A percentile compares a stretch with the other conserved stretches of the same genome.
phyloP scores from a whole-genome alignment of 2,113 vertebrate genomes.

The Neogale vison region DNA sequence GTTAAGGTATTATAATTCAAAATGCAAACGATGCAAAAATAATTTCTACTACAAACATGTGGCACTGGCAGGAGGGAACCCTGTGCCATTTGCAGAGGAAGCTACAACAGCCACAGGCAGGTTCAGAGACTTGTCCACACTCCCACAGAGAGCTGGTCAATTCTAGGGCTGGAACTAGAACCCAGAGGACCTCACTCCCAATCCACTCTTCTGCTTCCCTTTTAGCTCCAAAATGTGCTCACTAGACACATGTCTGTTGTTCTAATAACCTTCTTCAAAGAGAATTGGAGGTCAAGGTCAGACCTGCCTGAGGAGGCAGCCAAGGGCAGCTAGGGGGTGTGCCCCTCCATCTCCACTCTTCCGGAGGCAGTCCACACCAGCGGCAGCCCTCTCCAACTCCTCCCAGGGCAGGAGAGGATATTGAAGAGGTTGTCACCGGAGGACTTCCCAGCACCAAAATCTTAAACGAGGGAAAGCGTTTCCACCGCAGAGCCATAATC shows the following conservation, averaged over 20 bases:
- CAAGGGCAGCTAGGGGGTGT: neutral
- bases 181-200: neutral
- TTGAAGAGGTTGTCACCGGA: neutral
- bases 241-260: neutral
- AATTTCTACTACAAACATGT: neutral
- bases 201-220: neutral
- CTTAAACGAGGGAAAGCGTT: neutral
- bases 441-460: neutral
- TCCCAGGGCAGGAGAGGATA: neutral
- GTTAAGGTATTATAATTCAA: neutral
- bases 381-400: neutral
- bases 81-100: neutral
- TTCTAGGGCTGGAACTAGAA: neutral
- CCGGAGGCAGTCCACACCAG: neutral
- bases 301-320: neutral
- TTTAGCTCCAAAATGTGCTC: neutral
- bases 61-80: neutral
- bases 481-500: neutral
- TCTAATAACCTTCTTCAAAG: neutral
- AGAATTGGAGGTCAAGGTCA: neutral
- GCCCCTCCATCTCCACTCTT: no score
- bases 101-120: neutral
- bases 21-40: neutral
- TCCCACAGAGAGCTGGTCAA: neutral
- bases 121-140: neutral